phyloP scores from a whole-genome alignment of 2,113 vertebrate species.

The Aldabrachelys gigantea region DNA sequence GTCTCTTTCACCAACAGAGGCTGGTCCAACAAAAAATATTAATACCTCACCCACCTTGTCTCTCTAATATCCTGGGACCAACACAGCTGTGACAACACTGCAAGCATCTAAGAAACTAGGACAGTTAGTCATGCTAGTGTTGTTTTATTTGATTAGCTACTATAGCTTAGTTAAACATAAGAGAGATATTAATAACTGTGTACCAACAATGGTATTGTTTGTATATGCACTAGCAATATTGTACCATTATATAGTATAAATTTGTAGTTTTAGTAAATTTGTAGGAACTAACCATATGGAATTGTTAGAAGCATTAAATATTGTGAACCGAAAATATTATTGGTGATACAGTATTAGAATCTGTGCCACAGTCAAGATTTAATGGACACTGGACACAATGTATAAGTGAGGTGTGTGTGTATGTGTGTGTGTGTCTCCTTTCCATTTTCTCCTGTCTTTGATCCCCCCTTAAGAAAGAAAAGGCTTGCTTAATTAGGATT shows the following conservation, averaged over 20 bases:
- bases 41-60: background rate
- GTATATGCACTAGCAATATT: background rate
- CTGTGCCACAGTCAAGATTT: background rate
- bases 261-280: accelerated
- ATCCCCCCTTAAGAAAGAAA: background rate
- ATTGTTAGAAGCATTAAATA: background rate
- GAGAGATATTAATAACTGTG: background rate
- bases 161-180: background rate
- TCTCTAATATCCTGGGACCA: background rate
- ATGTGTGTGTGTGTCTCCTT: background rate
- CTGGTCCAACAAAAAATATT: background rate
- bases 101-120: background rate
- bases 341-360: background rate
- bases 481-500: background rate
- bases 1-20: background rate
- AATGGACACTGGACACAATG: background rate
- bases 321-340: background rate
- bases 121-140: background rate
- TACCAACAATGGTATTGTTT: background rate
- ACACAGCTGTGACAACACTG: background rate
- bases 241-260: background rate
- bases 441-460: background rate
- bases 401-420: background rate
- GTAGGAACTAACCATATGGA: background rate
- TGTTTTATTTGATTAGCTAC: background rate